These are phyloP conservation scores for Centropus unirufus DNA, from an alignment of 2,113 vertebrate species.

Conservation along the genomic window DNA sequence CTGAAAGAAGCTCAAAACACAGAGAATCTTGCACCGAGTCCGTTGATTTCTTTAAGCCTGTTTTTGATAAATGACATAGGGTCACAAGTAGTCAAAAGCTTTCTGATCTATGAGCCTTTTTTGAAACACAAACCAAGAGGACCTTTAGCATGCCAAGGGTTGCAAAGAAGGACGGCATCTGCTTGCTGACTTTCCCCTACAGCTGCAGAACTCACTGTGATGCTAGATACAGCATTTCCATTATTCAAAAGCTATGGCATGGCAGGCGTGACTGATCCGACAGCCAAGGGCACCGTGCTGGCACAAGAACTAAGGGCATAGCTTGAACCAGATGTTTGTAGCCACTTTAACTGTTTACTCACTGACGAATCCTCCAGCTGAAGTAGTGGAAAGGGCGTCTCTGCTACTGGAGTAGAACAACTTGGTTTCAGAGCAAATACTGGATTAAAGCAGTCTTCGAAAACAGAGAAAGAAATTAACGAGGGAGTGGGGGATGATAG, in stretches of 20 bases:
- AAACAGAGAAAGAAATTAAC: slow-evolving; percentile 18
- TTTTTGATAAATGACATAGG: neutral
- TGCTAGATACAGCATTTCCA: slow-evolving; percentile 29
- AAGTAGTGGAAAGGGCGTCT: neutral
- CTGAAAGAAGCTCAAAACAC: slow-evolving; percentile 11
- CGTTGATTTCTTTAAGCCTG: neutral
- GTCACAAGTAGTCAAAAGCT: neutral
- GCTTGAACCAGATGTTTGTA: slow-evolving; percentile 29
- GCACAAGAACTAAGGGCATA: neutral
- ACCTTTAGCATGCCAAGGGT: neutral
- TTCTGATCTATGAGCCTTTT: neutral
- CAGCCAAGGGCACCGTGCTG: neutral
- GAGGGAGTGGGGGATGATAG: slow-evolving; percentile 8
- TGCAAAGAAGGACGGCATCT: neutral
- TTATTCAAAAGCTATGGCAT: slow-evolving; percentile 62
- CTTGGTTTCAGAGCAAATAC: neutral
- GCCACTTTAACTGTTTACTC: slow-evolving; percentile 26
- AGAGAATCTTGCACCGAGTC: neutral
- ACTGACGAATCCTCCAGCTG: neutral
- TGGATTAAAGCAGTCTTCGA: slow-evolving; percentile 8
- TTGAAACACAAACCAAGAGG: neutral
- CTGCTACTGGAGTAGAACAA: neutral
- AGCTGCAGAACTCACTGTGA: slow-evolving; percentile 34
- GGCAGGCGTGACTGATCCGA: slow-evolving; percentile 12
- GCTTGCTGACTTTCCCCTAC: neutral